Evolutionary conservation across 2,888 invertebrate genomes (phyloP).

Genomic region (Chloroclystis v-ata): DNA sequence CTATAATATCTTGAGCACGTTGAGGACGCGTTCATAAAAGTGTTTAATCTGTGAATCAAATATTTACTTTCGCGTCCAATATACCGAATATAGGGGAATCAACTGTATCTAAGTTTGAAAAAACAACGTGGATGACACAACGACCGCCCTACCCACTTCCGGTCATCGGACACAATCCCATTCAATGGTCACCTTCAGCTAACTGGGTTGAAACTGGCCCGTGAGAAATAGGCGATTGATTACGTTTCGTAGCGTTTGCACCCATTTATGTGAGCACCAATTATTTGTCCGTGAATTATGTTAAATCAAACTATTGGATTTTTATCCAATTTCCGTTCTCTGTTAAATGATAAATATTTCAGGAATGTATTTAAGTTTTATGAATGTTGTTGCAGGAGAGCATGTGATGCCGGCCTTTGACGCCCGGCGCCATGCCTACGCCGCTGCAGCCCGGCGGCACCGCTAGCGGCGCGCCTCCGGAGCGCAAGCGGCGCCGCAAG

Average conservation of each 20-base stretch:
- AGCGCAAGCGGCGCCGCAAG: conserved; percentile 80
- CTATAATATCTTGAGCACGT: conserved; percentile 25
- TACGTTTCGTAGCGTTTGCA: conserved; percentile 35
- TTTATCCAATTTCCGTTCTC: neutral
- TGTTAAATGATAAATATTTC: neutral
- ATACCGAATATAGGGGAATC: conserved; percentile 34
- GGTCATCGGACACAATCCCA: conserved; percentile 57
- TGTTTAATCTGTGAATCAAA: conserved; percentile 31
- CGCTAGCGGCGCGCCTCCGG: conserved; percentile 79
- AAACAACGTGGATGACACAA: conserved; percentile 61
- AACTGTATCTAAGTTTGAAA: conserved; percentile 45
- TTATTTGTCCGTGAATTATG: conserved; percentile 13
- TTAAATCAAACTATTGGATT: neutral
- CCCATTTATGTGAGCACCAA: conserved; percentile 31
- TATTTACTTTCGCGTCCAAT: conserved; percentile 26
- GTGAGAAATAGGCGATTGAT: conserved; percentile 62
- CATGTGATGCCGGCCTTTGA: conserved; percentile 80
- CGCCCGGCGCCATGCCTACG: conserved; percentile 80
- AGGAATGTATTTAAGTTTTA: neutral
- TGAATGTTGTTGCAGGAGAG: conserved; percentile 69
- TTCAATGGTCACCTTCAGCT: conserved; percentile 63
- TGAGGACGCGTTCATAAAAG: conserved; percentile 30
- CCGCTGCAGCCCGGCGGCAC: conserved; percentile 80
- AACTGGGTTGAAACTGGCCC: conserved; percentile 57
- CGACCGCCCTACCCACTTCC: conserved; percentile 65